Percentiles rank a stretch among this genome's conserved stretches.
Evolutionary conservation across 2,113 vertebrate genomes (phyloP).

Genomic region (Pomatostomus ruficeps): DNA sequence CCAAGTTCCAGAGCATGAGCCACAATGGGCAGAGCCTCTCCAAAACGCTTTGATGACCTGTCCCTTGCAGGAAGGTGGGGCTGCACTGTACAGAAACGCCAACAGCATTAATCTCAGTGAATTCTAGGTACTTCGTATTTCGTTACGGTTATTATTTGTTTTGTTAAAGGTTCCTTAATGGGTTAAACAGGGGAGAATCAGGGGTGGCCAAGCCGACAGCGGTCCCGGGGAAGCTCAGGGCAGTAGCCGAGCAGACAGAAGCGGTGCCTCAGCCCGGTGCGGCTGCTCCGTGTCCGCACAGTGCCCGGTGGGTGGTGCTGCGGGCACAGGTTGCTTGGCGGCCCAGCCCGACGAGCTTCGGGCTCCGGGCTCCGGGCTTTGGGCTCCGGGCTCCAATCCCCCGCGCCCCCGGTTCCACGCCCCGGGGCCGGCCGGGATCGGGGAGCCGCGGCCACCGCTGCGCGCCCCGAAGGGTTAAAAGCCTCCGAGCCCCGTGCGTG

Average conservation of each 20-base stretch:
- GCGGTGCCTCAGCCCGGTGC: accelerated
- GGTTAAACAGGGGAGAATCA: neutral
- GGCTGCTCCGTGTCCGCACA: accelerated
- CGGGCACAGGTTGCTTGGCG: accelerated
- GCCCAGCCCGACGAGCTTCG: no score
- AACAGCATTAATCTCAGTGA: neutral
- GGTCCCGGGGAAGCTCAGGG: accelerated
- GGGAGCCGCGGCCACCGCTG: neutral
- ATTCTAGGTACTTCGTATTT: neutral
- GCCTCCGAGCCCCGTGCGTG: neutral
- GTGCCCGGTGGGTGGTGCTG: neutral
- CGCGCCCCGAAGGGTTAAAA: neutral
- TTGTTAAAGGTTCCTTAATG: neutral
- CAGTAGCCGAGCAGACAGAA: accelerated
- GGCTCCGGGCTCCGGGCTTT: no score
- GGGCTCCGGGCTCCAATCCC: no score
- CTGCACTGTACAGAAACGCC: neutral
- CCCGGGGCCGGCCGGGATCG: neutral
- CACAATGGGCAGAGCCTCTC: neutral
- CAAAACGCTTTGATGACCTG: neutral
- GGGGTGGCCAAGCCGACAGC: accelerated
- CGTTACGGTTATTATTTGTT: neutral
- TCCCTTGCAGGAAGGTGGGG: neutral
- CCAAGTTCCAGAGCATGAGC: neutral
- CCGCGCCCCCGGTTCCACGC: no score